Evolutionary conservation across 1,140 invertebrate species (phyloP).

Genomic region (Temnothorax nylanderi): DNA sequence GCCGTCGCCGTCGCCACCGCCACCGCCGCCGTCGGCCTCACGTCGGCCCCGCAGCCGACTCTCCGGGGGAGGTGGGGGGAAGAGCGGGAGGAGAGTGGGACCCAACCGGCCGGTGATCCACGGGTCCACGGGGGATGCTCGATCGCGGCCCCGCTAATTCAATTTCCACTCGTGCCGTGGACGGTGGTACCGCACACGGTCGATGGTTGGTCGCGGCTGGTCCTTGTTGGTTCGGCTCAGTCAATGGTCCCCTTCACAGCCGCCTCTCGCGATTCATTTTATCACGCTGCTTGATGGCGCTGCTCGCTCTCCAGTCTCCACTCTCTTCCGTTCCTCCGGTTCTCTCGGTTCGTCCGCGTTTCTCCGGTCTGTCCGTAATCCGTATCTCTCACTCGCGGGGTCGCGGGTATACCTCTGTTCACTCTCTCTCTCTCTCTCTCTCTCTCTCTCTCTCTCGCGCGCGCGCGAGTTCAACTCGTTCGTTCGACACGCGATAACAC

Average conservation of each 20-base stretch:
- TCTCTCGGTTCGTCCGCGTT: neutral
- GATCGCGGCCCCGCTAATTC: conserved; percentile 63
- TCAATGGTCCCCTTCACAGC: conserved; percentile 40
- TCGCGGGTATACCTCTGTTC: no score
- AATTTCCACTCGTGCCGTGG: conserved; percentile 70
- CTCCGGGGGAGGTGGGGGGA: neutral
- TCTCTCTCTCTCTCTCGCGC: neutral
- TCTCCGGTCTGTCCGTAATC: neutral
- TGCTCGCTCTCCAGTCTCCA: neutral
- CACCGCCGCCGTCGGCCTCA: conserved; percentile 18
- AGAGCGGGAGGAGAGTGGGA: neutral
- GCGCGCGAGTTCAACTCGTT: neutral
- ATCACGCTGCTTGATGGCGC: conserved; percentile 71
- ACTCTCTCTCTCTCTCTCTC: no score
- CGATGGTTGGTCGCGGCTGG: neutral
- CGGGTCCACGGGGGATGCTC: conserved; percentile 43
- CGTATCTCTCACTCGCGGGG: neutral
- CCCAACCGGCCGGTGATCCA: conserved; percentile 56
- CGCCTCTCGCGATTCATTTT: conserved; percentile 72
- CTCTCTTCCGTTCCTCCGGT: no score
- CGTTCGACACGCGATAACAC: neutral
- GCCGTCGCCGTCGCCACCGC: neutral
- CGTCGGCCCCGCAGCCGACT: conserved; percentile 49
- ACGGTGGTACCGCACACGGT: conserved; percentile 43
- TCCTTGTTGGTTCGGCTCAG: no score